Percentiles rank a stretch among this genome's conserved stretches.
These are phyloP conservation scores for Aegithalos caudatus DNA, from an alignment of 2,113 vertebrate species.

Conservation along the genomic window DNA sequence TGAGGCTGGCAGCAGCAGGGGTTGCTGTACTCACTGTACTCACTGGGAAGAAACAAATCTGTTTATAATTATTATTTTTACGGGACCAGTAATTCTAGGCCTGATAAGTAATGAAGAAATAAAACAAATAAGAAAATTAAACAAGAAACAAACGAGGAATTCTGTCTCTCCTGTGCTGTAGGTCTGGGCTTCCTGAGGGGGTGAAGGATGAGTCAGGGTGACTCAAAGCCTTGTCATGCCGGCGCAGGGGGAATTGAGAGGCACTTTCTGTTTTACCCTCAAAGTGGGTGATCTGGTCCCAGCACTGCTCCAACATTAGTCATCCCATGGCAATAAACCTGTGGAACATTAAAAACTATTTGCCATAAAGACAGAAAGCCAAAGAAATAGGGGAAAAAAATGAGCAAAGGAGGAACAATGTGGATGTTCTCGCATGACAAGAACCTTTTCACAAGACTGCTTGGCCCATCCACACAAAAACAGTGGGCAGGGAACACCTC, in stretches of 20 bases:
- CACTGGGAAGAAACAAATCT: background rate
- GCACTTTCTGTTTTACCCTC: slow-evolving; percentile 9
- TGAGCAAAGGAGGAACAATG: background rate
- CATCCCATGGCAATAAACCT: background rate
- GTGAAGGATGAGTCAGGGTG: slow-evolving; percentile 39
- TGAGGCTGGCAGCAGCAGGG: background rate
- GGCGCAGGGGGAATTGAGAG: background rate
- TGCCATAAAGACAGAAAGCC: background rate
- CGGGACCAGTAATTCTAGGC: background rate
- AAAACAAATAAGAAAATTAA: background rate
- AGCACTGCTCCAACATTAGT: background rate
- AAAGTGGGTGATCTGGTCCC: slow-evolving; percentile 46
- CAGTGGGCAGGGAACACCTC: background rate
- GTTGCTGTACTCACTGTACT: background rate
- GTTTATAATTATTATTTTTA: slow-evolving; percentile 8
- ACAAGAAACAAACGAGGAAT: background rate
- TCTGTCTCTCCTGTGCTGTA: slow-evolving; percentile 14
- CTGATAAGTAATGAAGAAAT: background rate
- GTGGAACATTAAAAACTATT: background rate
- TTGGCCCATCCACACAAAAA: background rate
- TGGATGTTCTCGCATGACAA: background rate
- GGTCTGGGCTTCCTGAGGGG: background rate
- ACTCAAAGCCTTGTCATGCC: background rate
- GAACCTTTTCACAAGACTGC: background rate
- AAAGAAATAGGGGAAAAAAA: background rate